A percentile compares a stretch with the other conserved stretches of the same genome.
Evolutionary conservation across 2,888 invertebrate species (phyloP).

Genomic region (Watsonalla cultraria): DNA sequence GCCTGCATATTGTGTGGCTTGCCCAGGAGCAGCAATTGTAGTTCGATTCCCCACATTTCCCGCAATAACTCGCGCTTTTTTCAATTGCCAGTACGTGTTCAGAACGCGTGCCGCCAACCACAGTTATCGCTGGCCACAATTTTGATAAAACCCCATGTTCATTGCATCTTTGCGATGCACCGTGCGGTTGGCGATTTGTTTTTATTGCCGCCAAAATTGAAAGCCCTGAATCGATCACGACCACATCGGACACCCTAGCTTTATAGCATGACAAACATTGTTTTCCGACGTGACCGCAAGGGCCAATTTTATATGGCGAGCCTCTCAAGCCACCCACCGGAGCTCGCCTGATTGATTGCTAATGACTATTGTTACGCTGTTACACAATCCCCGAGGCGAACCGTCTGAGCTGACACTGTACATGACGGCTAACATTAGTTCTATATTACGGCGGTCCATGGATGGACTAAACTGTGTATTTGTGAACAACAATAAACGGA

Average conservation of each 20-base stretch:
- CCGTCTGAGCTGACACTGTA: constrained; percentile 45
- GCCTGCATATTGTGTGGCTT: constrained; percentile 48
- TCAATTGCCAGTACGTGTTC: constrained; percentile 67
- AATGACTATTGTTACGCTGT: constrained; percentile 68
- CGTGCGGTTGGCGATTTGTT: constrained; percentile 35
- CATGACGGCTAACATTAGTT: constrained; percentile 53
- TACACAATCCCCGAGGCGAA: constrained; percentile 52
- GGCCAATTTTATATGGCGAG: constrained; percentile 49
- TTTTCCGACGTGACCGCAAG: constrained; percentile 47
- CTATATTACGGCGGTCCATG: constrained; percentile 43
- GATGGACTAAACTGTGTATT: constrained; percentile 43
- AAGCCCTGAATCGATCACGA: constrained; percentile 35
- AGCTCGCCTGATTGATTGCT: constrained; percentile 67
- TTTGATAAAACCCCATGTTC: constrained; percentile 62
- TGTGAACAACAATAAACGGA: constrained; percentile 59
- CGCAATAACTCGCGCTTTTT: constrained; percentile 66
- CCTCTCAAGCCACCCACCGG: constrained; percentile 49
- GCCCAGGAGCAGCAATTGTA: constrained; percentile 64
- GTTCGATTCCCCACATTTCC: constrained; percentile 58
- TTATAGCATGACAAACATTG: constrained; percentile 23
- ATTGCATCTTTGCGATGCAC: constrained; percentile 31
- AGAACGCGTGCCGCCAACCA: constrained; percentile 63
- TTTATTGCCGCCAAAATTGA: constrained; percentile 34
- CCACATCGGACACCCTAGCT: constrained; percentile 17
- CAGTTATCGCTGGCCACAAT: constrained; percentile 49